phyloP scores from a whole-genome alignment of 2,797 vertebrate genomes.

The Gallinago nigripennis region DNA sequence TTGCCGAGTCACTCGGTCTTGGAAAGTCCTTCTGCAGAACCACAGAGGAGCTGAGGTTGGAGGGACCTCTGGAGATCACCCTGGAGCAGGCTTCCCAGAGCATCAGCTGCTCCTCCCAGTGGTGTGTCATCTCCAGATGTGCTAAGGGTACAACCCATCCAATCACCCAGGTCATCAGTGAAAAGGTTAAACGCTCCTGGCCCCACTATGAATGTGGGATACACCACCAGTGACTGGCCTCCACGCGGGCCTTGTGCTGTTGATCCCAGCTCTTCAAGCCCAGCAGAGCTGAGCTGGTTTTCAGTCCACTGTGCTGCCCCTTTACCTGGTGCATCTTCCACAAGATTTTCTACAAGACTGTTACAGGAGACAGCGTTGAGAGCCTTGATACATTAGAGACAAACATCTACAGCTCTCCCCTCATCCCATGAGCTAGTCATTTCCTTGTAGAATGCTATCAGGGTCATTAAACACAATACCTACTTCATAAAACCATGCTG shows the following conservation, averaged over 20 bases:
- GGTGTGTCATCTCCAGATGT: not conserved
- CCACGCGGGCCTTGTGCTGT: not conserved
- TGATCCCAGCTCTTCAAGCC: too few relatives aligned
- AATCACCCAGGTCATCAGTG: not conserved
- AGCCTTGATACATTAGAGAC: not conserved
- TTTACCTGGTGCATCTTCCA: not conserved
- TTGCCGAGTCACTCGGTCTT: not conserved
- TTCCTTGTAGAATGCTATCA: not conserved
- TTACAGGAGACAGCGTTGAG: not conserved
- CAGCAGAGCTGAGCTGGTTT: not conserved
- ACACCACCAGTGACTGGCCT: not conserved
- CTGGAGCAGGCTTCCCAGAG: not conserved
- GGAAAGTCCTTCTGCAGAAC: not conserved
- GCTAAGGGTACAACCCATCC: not conserved
- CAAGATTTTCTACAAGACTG: not conserved
- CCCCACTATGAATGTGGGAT: not conserved
- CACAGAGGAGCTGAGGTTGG: not conserved
- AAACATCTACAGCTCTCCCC: not conserved
- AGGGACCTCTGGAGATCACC: not conserved
- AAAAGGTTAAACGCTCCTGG: not conserved
- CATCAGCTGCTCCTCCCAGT: not conserved
- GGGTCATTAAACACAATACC: not conserved
- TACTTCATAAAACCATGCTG: not conserved
- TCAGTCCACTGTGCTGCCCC: not conserved
- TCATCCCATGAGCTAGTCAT: not conserved